A percentile compares a stretch with the other conserved stretches of the same genome.
These are phyloP conservation scores for Eunapius fragilis DNA, from an alignment of 37 sponge, comb jelly and placozoan genomes.

Conservation along the genomic window DNA sequence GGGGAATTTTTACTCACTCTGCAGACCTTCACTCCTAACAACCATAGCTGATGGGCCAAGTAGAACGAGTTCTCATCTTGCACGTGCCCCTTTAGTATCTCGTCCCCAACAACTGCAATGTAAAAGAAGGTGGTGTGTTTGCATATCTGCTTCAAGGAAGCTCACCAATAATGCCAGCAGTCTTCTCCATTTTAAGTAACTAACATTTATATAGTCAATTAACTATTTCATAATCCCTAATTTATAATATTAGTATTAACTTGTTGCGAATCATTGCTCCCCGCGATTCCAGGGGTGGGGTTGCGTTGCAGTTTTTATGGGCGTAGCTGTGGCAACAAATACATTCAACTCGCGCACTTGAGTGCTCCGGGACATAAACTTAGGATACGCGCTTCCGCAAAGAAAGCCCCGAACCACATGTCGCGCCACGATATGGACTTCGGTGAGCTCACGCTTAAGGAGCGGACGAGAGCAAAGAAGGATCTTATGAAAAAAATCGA, in stretches of 20 bases:
- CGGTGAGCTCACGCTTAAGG: conserved; percentile 56
- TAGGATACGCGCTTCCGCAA: too few species aligned
- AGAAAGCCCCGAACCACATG: background rate
- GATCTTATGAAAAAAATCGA: conserved; percentile 63
- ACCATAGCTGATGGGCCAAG: conserved; percentile 76
- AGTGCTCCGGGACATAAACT: too few species aligned
- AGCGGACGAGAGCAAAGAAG: conserved; percentile 48
- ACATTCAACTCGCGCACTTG: too few species aligned
- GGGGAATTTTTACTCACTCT: conserved; percentile 15
- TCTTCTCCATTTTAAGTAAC: background rate
- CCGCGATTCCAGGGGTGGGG: too few species aligned
- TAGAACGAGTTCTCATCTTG: conserved; percentile 83
- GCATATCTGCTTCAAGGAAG: background rate
- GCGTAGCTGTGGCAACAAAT: too few species aligned
- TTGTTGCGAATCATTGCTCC: too few species aligned
- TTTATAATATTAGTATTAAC: too few species aligned
- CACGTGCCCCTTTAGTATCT: conserved; percentile 85
- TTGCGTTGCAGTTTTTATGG: too few species aligned
- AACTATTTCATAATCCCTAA: too few species aligned
- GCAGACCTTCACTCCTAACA: conserved; percentile 64
- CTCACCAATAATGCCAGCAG: conserved; percentile 73
- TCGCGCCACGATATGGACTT: conserved; percentile 16
- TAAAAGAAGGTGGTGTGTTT: background rate
- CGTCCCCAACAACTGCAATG: conserved; percentile 91
- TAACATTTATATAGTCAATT: too few species aligned